Evolutionary conservation across 1,140 invertebrate species (phyloP).

Genomic region (Apis dorsata): DNA sequence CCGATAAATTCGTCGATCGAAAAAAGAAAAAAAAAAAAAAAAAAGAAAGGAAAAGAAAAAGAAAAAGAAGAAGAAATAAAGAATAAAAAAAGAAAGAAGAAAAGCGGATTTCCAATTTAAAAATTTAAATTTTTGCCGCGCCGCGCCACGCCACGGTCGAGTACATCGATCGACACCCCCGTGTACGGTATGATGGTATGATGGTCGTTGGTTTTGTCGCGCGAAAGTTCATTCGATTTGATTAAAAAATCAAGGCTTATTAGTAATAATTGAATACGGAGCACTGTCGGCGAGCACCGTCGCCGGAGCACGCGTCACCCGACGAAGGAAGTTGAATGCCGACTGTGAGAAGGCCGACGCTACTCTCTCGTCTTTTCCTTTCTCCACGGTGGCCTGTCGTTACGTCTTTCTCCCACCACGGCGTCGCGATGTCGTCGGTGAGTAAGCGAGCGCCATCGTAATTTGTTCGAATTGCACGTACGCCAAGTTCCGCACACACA

Average conservation of each 20-base stretch:
- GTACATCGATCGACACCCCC: neutral
- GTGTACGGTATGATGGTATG: too few relatives aligned
- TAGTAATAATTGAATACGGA: conserved; percentile 14
- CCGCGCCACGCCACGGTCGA: neutral
- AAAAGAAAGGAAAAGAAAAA: too few relatives aligned
- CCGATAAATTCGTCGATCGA: neutral
- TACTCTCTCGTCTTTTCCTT: conserved; percentile 27
- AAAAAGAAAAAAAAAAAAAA: neutral
- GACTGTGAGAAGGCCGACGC: conserved; percentile 21
- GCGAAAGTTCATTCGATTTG: conserved; percentile 11
- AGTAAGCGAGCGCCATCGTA: conserved; percentile 56
- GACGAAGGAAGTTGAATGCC: conserved; percentile 25
- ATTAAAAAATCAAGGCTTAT: conserved; percentile 24
- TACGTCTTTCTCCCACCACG: conserved; percentile 34
- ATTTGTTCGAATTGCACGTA: conserved; percentile 62
- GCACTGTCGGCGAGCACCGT: conserved; percentile 11
- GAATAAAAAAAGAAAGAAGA: too few relatives aligned
- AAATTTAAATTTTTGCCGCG: neutral
- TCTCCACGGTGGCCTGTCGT: neutral
- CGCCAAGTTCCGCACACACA: conserved; percentile 43
- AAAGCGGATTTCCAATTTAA: too few relatives aligned
- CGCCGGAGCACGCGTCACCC: neutral
- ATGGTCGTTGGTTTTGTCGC: neutral
- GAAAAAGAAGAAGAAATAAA: too few relatives aligned
- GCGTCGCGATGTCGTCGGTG: conserved; percentile 23